Evolutionary conservation across 2,113 vertebrate species (phyloP), one percentile per base, ranked within the genome.

Genomic region (Cyanistes caeruleus): DNA sequence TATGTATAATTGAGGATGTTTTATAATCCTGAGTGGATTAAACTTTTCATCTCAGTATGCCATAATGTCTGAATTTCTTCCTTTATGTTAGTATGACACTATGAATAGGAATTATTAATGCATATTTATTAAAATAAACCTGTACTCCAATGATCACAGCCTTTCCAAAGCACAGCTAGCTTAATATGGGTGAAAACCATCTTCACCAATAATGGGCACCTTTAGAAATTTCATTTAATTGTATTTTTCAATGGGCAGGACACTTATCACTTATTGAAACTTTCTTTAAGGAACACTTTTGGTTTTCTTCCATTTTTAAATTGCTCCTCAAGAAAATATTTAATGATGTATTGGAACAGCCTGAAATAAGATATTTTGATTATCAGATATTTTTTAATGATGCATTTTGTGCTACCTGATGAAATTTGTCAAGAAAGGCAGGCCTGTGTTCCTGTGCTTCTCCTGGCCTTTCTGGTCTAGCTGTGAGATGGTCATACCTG

Each of bases 351-450:
- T 55, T 35, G 15, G 25, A 89, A 76, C 15, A 80, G 35, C 21
- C 11, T 24, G 27, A 72, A 16, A 16, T 31, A 41, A 52, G 11
- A 13, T 5, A 44, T 60, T 81, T 84, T 24, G 24, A 74, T 56
- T 69, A 41, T 49, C 39, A 51, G 18, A 5, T 31, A 48, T 21
- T 64, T 94, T 65, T 22, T 28, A 41, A 5, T 30, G 9, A 58
- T 53, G 13, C 13, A 10, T 65, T 83, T 73, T 60, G 21, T 56
- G 13, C 27, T 20, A 60, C 31, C 11, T 75, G 23, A 62, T 90
- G 41, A 73, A 80, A 64, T 20, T 19, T 3, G 2, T n/a, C 0
- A 0, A 58, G 48, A 77, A 82, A 78, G 23, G 9, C 21, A 85
- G 27, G 44, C 17, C 51, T 64, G 30, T 30, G 10, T 35, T 90